phyloP scores from a whole-genome alignment of 2,113 vertebrate genomes.

The Cyanoderma ruficeps region DNA sequence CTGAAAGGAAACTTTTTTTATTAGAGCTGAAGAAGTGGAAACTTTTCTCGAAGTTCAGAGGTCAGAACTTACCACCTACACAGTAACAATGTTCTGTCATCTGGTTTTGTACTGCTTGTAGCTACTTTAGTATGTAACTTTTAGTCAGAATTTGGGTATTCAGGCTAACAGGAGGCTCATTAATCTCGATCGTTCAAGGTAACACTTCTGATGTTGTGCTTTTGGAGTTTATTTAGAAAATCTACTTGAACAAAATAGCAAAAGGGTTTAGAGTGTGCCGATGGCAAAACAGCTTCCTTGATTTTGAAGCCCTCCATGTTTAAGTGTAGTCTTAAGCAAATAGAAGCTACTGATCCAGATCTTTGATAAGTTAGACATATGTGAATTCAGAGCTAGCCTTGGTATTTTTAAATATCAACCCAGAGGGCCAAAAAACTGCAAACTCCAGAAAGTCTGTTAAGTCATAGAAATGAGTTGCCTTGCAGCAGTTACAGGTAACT shows the following conservation, averaged over 20 bases:
- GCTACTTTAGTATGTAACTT: neutral
- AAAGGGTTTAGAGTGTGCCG: neutral
- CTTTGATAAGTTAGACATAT: neutral
- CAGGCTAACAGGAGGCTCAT: neutral
- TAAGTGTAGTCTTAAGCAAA: neutral
- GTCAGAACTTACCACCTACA: neutral
- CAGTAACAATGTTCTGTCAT: neutral
- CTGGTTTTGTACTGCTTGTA: neutral
- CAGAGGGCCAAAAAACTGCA: neutral
- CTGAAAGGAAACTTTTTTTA: neutral
- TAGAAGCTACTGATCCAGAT: neutral
- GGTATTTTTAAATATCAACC: neutral
- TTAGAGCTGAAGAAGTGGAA: neutral
- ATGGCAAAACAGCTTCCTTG: neutral
- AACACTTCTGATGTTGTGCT: neutral
- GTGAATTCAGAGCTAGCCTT: neutral
- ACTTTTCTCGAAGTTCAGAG: neutral
- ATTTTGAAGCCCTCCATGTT: neutral
- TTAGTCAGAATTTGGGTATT: neutral
- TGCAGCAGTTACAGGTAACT: neutral
- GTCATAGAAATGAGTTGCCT: neutral
- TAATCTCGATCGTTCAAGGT: neutral
- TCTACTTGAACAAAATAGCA: neutral
- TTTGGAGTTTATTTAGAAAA: neutral
- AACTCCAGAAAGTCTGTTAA: neutral